Conservation (phyloP, 2,888 invertebrate species). For the Athalia cordata region DNA sequence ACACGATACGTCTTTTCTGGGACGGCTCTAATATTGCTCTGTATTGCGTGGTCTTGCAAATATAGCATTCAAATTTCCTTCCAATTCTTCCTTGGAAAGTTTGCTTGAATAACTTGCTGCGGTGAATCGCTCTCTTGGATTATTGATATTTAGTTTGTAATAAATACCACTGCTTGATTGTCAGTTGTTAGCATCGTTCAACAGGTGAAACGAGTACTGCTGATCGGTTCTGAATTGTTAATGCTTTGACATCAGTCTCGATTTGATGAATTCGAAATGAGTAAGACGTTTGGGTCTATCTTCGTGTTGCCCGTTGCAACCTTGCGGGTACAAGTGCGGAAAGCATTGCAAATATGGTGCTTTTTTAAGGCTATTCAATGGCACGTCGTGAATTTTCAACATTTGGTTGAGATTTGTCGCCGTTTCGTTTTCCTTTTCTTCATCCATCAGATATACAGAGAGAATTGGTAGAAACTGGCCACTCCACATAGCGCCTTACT, state of each 20-base stretch:
- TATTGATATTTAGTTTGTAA: slow-evolving; percentile 51
- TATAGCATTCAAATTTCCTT: slow-evolving; percentile 52
- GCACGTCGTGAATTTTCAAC: slow-evolving; percentile 56
- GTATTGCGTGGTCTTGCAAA: slow-evolving; percentile 50
- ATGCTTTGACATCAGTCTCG: slow-evolving; percentile 52
- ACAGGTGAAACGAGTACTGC: slow-evolving; percentile 54
- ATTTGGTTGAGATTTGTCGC: neutral
- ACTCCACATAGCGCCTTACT: no score
- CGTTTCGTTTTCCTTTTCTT: slow-evolving; percentile 47
- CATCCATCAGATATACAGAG: slow-evolving; percentile 49
- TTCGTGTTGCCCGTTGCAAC: slow-evolving; percentile 52
- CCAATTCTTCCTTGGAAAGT: slow-evolving; percentile 49
- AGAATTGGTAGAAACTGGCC: no score
- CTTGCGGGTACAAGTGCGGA: slow-evolving; percentile 54
- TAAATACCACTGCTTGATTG: slow-evolving; percentile 53
- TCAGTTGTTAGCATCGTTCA: slow-evolving; percentile 55
- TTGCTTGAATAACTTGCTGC: slow-evolving; percentile 49
- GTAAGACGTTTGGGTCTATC: slow-evolving; percentile 33
- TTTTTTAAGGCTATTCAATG: slow-evolving; percentile 52
- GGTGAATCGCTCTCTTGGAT: slow-evolving; percentile 48
- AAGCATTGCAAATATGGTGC: slow-evolving; percentile 54
- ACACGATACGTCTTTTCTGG: slow-evolving; percentile 52
- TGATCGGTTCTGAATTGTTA: slow-evolving; percentile 54
- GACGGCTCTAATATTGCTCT: slow-evolving; percentile 52
- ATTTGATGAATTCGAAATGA: slow-evolving; percentile 53